Evolutionary conservation across 2,888 invertebrate genomes (phyloP).

Genomic region (Leptopterna dolabrata): DNA sequence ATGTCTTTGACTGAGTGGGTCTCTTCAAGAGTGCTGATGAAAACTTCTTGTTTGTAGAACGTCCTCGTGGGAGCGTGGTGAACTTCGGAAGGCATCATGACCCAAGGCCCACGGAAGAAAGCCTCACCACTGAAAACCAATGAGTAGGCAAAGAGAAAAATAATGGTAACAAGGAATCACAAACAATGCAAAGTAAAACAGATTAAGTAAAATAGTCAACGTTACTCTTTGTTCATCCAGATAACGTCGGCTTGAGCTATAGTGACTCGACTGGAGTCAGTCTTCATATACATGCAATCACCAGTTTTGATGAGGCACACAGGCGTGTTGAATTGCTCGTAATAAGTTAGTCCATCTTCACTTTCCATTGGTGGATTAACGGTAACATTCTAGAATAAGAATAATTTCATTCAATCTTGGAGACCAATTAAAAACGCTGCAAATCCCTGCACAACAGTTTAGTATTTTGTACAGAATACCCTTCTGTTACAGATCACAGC

Average conservation of each 20-base stretch:
- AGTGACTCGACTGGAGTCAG: conserved; percentile 76
- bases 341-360: conserved; percentile 85
- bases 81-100: conserved; percentile 89
- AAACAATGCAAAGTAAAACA: no score
- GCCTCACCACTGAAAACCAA: conserved; percentile 78
- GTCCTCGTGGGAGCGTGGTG: conserved; percentile 81
- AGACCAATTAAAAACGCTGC: no score
- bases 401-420: no score
- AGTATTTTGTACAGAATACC: no score
- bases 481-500: no score
- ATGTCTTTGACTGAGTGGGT: conserved; percentile 91
- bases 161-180: conserved; percentile 60
- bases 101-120: conserved; percentile 94
- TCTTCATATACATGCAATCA: conserved; percentile 95
- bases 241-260: conserved; percentile 87
- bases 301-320: conserved; percentile 89
- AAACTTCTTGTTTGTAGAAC: conserved; percentile 94
- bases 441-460: no score
- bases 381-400: conserved; percentile 77
- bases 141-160: conserved; percentile 64
- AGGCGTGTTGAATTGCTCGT: conserved; percentile 91
- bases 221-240: conserved; percentile 92
- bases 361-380: conserved; percentile 71
- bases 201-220: no score
- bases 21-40: conserved; percentile 90